Evolutionary conservation across 2,113 vertebrate genomes (phyloP).

Genomic region (Lasiurus cinereus): DNA sequence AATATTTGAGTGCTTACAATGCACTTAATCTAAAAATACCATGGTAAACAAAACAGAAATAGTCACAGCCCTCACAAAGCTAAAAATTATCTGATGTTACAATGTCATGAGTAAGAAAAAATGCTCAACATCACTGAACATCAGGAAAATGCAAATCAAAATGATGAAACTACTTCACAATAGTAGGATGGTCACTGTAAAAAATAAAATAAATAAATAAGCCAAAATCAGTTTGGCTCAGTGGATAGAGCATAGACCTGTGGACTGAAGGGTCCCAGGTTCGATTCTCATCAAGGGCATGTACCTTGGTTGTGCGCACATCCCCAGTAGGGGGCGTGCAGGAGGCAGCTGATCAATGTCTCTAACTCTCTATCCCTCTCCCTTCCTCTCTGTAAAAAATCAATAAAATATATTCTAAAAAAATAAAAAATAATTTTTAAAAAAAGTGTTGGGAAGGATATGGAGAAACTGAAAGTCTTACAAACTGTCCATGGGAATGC

Average conservation of each 20-base stretch:
- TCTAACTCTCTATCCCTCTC: background rate
- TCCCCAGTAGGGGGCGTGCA: no score
- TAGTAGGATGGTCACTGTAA: background rate
- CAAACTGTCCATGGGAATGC: background rate
- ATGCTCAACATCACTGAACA: background rate
- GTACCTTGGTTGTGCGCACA: no score
- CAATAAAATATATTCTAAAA: no score
- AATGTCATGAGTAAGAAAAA: background rate
- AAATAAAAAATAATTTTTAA: background rate
- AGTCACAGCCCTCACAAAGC: background rate
- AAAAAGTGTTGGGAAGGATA: background rate
- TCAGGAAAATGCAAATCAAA: constrained; percentile 5
- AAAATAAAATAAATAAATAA: background rate
- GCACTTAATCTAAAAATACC: background rate
- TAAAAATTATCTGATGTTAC: constrained; percentile 3
- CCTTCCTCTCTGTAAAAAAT: no score
- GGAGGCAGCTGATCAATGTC: no score
- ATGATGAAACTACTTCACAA: background rate
- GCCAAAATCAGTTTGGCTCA: no score
- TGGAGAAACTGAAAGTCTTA: constrained; percentile 5
- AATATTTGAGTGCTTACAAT: background rate
- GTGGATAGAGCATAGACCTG: no score
- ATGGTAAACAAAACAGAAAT: background rate
- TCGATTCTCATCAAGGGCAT: no score
- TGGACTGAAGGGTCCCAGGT: no score